Conservation (phyloP, 1,140 invertebrate genomes). For the Macrosteles quadrilineatus region DNA sequence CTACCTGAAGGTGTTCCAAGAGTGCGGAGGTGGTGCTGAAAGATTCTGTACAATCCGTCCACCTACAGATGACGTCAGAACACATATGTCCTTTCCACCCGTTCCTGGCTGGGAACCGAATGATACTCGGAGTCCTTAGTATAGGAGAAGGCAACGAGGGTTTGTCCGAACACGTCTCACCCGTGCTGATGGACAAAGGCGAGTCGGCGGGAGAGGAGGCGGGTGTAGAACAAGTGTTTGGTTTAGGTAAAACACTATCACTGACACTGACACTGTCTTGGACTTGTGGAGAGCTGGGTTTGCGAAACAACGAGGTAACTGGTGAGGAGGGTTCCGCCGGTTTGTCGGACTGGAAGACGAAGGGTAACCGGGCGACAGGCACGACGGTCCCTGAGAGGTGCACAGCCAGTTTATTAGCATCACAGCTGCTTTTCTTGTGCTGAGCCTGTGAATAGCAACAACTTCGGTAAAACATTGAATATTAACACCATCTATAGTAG, state of each 20-base stretch:
- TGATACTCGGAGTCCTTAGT: constrained; percentile 72
- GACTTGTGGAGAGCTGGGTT: neutral
- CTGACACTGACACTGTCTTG: no score
- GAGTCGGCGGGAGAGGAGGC: neutral
- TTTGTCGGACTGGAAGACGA: constrained; percentile 20
- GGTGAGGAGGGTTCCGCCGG: neutral
- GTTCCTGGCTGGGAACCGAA: constrained; percentile 68
- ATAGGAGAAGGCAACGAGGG: constrained; percentile 57
- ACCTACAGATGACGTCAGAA: constrained; percentile 69
- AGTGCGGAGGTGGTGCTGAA: constrained; percentile 77
- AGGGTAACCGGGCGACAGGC: constrained; percentile 25
- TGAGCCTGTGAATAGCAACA: neutral
- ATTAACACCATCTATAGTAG: neutral
- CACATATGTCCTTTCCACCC: constrained; percentile 49
- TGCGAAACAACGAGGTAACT: neutral
- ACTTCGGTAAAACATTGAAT: neutral
- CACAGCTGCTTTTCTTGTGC: no score
- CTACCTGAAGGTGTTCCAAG: constrained; percentile 86
- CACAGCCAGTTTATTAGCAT: constrained; percentile 9
- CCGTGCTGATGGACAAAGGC: constrained; percentile 13
- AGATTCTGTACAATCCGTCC: constrained; percentile 79
- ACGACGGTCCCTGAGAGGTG: constrained; percentile 23
- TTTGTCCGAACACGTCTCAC: neutral
- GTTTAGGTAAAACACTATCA: neutral
- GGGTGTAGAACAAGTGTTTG: constrained; percentile 15